phyloP scores from a whole-genome alignment of 2,888 invertebrate species.

The Xanthia togata region DNA sequence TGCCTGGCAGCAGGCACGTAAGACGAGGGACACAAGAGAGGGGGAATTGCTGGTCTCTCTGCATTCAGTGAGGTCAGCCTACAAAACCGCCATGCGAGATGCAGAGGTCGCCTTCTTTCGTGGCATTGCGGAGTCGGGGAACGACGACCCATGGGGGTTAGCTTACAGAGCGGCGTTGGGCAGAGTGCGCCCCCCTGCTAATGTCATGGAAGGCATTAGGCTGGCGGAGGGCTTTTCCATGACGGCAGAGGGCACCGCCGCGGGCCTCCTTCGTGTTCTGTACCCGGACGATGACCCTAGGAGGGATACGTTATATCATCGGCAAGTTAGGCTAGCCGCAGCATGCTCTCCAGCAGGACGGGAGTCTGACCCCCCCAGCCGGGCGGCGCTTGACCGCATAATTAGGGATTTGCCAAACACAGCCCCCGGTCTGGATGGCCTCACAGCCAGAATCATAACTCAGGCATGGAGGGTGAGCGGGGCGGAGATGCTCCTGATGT shows the following conservation, averaged over 20 bases:
- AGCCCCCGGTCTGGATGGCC: constrained; percentile 9
- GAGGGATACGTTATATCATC: constrained; percentile 55
- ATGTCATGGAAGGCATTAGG: constrained; percentile 49
- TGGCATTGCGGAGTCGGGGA: constrained; percentile 5
- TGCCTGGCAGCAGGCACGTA: no score
- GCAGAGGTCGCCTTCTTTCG: background rate
- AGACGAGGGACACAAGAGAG: background rate
- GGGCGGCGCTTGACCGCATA: constrained; percentile 28
- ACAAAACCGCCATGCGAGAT: constrained; percentile 13
- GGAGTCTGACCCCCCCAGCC: constrained; percentile 26
- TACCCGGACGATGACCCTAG: constrained; percentile 62
- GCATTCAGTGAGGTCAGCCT: fast-evolving
- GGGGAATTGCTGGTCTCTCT: no score
- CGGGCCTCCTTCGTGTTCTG: constrained; percentile 44
- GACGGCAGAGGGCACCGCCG: constrained; percentile 33
- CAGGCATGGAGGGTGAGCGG: constrained; percentile 2
- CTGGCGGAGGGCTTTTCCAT: background rate
- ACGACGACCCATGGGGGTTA: constrained; percentile 52
- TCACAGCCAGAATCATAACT: background rate
- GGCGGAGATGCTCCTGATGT: constrained; percentile 3
- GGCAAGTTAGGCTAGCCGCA: constrained; percentile 48
- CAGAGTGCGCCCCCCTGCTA: constrained; percentile 50
- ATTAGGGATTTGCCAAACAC: constrained; percentile 62
- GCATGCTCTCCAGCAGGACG: constrained; percentile 44
- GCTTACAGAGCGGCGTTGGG: constrained; percentile 63